These are phyloP conservation scores for Drosophila bocqueti DNA, from an alignment of 1,140 invertebrate genomes.

Conservation along the genomic window DNA sequence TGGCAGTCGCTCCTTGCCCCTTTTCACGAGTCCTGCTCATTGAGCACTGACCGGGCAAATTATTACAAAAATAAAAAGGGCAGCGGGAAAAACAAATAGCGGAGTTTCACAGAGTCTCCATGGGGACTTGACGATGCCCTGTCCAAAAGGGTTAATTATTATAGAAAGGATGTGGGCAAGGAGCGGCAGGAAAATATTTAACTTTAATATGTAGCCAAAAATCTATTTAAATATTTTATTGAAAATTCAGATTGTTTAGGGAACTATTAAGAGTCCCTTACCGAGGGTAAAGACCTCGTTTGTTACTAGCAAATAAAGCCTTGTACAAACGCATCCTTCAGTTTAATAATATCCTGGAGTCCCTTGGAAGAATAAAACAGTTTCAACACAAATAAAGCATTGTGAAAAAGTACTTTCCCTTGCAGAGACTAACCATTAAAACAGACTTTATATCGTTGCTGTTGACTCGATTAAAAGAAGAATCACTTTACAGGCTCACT, in stretches of 20 bases:
- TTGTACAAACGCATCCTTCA: background rate
- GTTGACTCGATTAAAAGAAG: conserved; percentile 61
- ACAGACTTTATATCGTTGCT: conserved; percentile 39
- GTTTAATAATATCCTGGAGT: background rate
- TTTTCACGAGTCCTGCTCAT: conserved; percentile 41
- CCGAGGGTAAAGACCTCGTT: background rate
- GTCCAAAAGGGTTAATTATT: conserved; percentile 3
- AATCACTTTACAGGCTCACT: conserved; percentile 43
- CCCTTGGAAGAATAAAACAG: background rate
- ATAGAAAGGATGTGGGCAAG: background rate
- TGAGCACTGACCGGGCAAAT: conserved; percentile 52
- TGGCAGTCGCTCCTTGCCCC: background rate
- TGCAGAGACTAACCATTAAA: conserved; percentile 35
- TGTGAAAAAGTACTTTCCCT: conserved; percentile 15
- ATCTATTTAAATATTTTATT: background rate
- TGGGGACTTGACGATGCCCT: conserved; percentile 30
- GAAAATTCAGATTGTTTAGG: too few species aligned
- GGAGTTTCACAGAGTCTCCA: conserved; percentile 2
- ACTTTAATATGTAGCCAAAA: background rate
- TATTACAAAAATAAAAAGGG: conserved; percentile 52
- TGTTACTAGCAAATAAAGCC: background rate
- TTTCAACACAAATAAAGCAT: background rate
- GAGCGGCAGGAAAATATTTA: background rate
- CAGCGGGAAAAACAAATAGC: conserved; percentile 16
- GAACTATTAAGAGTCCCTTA: background rate